phyloP scores from a whole-genome alignment of 2,113 vertebrate species.

The Suricata suricatta region DNA sequence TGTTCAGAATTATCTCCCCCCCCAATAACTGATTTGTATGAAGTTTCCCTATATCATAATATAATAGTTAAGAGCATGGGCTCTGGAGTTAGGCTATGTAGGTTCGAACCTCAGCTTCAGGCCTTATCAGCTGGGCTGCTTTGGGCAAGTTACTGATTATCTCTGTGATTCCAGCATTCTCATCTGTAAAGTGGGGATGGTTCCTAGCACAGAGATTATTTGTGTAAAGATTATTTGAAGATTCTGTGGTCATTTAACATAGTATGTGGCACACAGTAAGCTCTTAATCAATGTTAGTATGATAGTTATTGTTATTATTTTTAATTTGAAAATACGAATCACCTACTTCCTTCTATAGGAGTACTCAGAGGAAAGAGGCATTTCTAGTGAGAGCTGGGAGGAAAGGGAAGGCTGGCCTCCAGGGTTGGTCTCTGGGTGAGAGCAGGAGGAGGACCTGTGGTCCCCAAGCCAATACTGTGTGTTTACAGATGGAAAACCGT shows the following conservation, averaged over 20 bases:
- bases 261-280: not conserved
- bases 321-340: slow-evolving; percentile 34
- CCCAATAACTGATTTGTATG: not conserved
- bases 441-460: not conserved
- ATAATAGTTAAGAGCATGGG: not conserved
- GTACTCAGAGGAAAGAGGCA: not conserved
- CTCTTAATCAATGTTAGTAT: not conserved
- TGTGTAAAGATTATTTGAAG: slow-evolving; percentile 21
- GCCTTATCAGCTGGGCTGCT: not conserved
- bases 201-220: not conserved
- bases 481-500: not conserved
- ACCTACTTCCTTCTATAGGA: not conserved
- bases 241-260: not conserved
- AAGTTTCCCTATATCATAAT: not conserved
- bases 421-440: not conserved
- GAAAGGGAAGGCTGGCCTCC: not conserved
- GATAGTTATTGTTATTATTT: not conserved
- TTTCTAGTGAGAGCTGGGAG: not conserved
- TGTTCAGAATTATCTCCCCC: not conserved
- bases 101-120: not conserved
- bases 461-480: not conserved
- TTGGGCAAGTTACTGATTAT: not conserved
- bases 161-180: not conserved
- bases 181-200: not conserved
- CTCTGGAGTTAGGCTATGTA: not conserved